These are phyloP conservation scores for Pandemis heparana DNA, from an alignment of 2,888 invertebrate species.

Conservation along the genomic window DNA sequence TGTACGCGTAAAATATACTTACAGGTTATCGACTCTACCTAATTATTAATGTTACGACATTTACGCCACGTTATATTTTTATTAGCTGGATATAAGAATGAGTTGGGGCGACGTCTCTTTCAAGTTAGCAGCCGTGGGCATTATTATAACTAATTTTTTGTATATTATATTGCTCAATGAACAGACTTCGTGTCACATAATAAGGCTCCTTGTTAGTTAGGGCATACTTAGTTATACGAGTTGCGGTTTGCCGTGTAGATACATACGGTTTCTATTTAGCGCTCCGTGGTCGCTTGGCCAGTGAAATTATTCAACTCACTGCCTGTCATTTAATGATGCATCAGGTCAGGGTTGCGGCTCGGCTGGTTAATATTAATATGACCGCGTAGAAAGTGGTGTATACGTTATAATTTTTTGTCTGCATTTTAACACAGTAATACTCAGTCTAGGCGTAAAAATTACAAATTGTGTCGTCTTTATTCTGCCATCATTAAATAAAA, in stretches of 20 bases:
- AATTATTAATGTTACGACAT: conserved; percentile 10
- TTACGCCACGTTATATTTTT: conserved; percentile 31
- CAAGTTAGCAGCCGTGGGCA: conserved; percentile 8
- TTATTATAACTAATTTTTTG: background rate
- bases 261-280: conserved; percentile 35
- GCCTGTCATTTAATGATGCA: conserved; percentile 38
- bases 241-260: conserved; percentile 34
- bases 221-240: conserved; percentile 6
- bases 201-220: background rate
- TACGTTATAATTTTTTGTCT: background rate
- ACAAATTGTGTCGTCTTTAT: background rate
- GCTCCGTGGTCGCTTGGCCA: conserved; percentile 26
- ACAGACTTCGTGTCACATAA: background rate
- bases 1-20: background rate
- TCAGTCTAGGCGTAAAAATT: background rate
- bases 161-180: background rate
- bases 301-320: conserved; percentile 40
- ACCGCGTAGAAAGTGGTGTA: background rate
- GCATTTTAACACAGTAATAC: background rate
- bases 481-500: background rate
- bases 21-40: background rate
- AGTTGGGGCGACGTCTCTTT: conserved; percentile 12
- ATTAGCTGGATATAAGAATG: conserved; percentile 13
- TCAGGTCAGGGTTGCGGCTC: conserved; percentile 18
- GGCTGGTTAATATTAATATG: background rate